Evolutionary conservation across 2,113 vertebrate genomes (phyloP).

Genomic region (Collichthys lucidus): DNA sequence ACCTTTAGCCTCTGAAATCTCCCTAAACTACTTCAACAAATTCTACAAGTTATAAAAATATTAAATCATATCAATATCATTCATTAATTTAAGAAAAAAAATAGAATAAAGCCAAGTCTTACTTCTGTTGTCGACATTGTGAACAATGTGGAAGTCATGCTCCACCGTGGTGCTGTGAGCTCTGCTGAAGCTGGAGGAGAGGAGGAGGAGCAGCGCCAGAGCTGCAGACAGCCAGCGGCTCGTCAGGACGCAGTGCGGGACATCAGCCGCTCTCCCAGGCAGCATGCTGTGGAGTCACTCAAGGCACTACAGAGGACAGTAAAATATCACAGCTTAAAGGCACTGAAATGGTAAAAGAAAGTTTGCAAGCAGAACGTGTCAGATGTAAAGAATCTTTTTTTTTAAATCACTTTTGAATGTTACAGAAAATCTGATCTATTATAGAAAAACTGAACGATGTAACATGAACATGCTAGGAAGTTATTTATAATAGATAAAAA

Average conservation of each 20-base stretch:
- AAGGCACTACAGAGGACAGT: conserved; percentile 63
- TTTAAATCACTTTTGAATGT: neutral
- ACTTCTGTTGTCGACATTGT: conserved; percentile 93
- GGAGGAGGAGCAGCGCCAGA: conserved; percentile 81
- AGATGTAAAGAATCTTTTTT: neutral
- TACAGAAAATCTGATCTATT: no score
- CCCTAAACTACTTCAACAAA: neutral
- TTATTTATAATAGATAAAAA: neutral
- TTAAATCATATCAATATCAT: no score
- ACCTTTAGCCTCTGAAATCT: neutral
- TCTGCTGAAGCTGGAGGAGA: conserved; percentile 80
- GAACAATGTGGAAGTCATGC: conserved; percentile 89
- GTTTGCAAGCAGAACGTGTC: no score
- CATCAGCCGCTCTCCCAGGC: conserved; percentile 60
- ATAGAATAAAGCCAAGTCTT: conserved; percentile 63
- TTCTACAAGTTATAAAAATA: neutral
- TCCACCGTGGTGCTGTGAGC: conserved; percentile 87
- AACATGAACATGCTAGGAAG: no score
- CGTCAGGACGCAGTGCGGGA: conserved; percentile 65
- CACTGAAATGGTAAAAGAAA: no score
- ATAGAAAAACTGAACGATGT: neutral
- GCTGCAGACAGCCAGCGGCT: conserved; percentile 79
- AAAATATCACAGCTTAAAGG: neutral
- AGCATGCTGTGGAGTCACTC: conserved; percentile 69
- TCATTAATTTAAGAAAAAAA: no score